Percentiles rank a stretch among this genome's conserved stretches.
Conservation (phyloP, 2,888 invertebrate genomes). For the Trimorus sp. region DNA sequence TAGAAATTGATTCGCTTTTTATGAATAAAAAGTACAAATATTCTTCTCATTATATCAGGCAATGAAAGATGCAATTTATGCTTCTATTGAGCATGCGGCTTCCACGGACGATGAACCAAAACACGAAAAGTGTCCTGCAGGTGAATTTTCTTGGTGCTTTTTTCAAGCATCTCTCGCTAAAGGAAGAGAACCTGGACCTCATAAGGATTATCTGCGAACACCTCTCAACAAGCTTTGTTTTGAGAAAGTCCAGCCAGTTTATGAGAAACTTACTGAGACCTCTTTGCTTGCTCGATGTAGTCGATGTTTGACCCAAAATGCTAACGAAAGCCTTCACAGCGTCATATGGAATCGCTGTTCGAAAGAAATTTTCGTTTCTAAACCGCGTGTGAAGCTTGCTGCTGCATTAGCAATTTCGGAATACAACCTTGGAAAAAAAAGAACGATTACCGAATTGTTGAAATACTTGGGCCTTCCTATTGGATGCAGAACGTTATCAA, state of each 20-base stretch:
- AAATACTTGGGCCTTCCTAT: neutral
- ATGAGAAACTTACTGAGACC: constrained; percentile 40
- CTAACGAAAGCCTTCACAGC: constrained; percentile 55
- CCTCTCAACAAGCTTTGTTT: constrained; percentile 43
- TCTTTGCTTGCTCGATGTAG: constrained; percentile 38
- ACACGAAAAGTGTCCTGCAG: constrained; percentile 38
- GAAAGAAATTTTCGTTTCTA: constrained; percentile 14
- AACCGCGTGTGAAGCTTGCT: neutral
- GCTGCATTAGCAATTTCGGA: neutral
- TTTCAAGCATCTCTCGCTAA: constrained; percentile 52
- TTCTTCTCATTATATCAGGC: constrained; percentile 6
- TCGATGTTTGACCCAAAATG: constrained; percentile 52
- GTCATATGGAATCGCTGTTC: constrained; percentile 12
- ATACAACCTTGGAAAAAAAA: constrained; percentile 3
- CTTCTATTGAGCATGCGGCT: constrained; percentile 13
- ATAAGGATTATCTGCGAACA: constrained; percentile 36
- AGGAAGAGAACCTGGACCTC: constrained; percentile 28
- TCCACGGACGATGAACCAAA: constrained; percentile 51
- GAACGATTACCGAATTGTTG: neutral
- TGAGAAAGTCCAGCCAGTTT: constrained; percentile 41
- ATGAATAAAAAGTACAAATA: constrained; percentile 3
- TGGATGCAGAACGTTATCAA: neutral
- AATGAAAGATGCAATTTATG: constrained; percentile 58
- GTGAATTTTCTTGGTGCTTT: constrained; percentile 57
- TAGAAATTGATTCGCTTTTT: neutral